Percentiles rank a stretch among this genome's conserved stretches.
These are phyloP conservation scores for Lepus europaeus DNA, from an alignment of 2,113 vertebrate species.

Conservation along the genomic window DNA sequence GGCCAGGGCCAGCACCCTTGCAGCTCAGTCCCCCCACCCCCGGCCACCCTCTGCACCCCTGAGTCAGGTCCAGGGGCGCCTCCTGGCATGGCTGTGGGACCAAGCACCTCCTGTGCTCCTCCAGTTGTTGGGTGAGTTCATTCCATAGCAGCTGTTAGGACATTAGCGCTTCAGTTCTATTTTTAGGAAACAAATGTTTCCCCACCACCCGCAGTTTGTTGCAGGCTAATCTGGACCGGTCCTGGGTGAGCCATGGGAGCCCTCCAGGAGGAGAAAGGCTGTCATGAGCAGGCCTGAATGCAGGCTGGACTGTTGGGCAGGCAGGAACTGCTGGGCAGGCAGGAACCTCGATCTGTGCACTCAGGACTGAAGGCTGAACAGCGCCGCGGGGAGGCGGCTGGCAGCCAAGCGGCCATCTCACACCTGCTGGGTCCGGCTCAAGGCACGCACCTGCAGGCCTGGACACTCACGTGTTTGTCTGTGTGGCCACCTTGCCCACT, in stretches of 20 bases:
- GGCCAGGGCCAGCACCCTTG: background rate
- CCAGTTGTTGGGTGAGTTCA: background rate
- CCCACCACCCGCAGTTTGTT: slow-evolving; percentile 29
- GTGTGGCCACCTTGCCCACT: background rate
- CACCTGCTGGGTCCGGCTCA: background rate
- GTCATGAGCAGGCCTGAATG: background rate
- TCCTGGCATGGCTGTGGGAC: background rate
- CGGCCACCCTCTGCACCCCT: background rate
- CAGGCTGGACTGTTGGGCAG: background rate
- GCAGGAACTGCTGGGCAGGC: no score
- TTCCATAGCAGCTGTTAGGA: background rate
- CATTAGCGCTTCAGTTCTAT: slow-evolving; percentile 62
- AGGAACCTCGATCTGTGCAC: background rate
- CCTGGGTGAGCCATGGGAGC: background rate
- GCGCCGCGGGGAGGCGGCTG: background rate
- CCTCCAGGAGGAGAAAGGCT: background rate
- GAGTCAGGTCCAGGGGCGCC: background rate
- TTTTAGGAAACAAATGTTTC: slow-evolving; percentile 74
- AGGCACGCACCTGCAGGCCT: background rate
- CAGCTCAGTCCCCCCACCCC: background rate
- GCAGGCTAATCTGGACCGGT: slow-evolving; percentile 17
- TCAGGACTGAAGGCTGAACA: fast-evolving
- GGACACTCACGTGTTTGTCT: background rate
- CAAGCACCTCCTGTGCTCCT: background rate
- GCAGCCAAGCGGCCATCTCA: background rate